Conservation (phyloP, 2,797 vertebrate genomes). For the Falco novaeseelandiae region DNA sequence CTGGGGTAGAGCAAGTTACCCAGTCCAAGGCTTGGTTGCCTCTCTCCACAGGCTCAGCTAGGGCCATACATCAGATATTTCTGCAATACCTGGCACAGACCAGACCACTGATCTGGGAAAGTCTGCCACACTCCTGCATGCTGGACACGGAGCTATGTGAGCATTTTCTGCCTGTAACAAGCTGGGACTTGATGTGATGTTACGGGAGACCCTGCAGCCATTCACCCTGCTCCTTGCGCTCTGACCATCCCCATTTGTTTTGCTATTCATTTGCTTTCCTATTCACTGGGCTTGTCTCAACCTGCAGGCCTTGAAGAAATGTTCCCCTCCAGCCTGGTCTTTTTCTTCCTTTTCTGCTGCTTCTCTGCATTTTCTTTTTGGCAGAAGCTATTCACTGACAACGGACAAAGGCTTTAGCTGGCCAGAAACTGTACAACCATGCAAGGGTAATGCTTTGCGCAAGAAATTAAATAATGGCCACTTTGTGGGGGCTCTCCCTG, state of each 20-base stretch:
- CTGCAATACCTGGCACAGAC: background rate
- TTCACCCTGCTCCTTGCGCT: background rate
- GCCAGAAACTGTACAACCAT: background rate
- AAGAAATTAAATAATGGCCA: background rate
- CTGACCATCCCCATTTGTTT: background rate
- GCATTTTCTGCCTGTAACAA: background rate
- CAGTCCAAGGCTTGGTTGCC: background rate
- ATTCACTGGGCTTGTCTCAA: constrained; percentile 17
- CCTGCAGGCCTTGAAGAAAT: background rate
- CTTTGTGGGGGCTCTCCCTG: background rate
- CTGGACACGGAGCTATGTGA: rapidly evolving
- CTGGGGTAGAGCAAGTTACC: background rate
- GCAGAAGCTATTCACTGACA: background rate
- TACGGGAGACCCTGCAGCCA: background rate
- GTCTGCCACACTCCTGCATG: background rate
- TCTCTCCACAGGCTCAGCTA: background rate
- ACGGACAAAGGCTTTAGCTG: background rate
- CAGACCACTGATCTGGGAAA: background rate
- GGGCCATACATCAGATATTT: background rate
- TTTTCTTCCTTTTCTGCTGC: constrained; percentile 1
- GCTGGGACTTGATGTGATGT: background rate
- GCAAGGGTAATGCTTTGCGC: background rate
- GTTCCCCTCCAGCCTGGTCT: background rate
- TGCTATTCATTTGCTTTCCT: background rate
- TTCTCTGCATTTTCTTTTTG: background rate